Evolutionary conservation across 2,888 invertebrate genomes (phyloP), one percentile per base, ranked within the genome.

Genomic region (Arge pagana): DNA sequence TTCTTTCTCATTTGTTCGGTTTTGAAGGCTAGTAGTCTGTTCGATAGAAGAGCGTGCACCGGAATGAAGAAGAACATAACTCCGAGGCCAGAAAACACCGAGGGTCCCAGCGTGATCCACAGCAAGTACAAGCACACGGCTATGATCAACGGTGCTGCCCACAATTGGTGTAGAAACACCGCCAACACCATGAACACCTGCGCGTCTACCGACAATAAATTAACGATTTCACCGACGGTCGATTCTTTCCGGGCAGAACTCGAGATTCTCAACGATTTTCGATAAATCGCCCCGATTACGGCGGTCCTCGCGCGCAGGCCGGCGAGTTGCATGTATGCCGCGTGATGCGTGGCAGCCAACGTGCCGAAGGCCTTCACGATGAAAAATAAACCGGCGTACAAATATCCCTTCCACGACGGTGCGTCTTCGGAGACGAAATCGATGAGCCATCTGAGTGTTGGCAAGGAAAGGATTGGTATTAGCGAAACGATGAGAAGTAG

Each of bases 41-140:
- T 89, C 1, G 93, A 93, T 58, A 95, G 87, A 50, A 89, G 82
- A 7, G 89, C 90, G 71, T 96, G 96, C 5, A 95, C 79, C 0
- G 96, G 95, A 57, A 98, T 93, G 52, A 98, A 82, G 43, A 96
- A 83, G 33, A 98, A 86, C 90, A 99, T 93, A 31, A 97, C 90
- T 2, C 89, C 90, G 42, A 98, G 79, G n/a, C 96, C 96, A 40
- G 96, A 93, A 5, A 98, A 77, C 1, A 96, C 93, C 0, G 96
- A 90, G 0, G 91, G 87, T 1, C 92, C 92, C 15, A 93, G 75
- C 58, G 87, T 85, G 10, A 83, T 83, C 90, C 91, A 94, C 4
- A 94, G 78, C 78, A 94, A 92, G 71, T 89, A 92, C 35, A 96
- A 76, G 0, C 93, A 89, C 24, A 96, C 76, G 3, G 81, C 81